phyloP scores from a whole-genome alignment of 2,888 invertebrate genomes.

The Xestia sexstrigata region DNA sequence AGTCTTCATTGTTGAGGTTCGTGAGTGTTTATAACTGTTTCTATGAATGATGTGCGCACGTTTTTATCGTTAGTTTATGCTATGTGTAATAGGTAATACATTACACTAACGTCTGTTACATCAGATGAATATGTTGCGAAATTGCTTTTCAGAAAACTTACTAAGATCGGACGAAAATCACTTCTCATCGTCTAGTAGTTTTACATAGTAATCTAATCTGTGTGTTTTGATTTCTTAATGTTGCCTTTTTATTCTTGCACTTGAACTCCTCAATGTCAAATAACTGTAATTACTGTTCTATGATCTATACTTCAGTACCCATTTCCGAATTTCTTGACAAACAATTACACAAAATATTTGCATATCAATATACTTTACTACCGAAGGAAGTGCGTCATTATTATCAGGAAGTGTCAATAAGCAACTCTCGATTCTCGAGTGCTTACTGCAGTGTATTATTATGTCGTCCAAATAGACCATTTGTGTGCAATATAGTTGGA shows the following conservation, averaged over 20 bases:
- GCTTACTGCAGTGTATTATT: constrained; percentile 39
- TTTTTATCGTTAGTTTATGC: constrained; percentile 13
- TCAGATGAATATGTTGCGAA: constrained; percentile 5
- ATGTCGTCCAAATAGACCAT: constrained; percentile 50
- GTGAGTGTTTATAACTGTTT: constrained; percentile 16
- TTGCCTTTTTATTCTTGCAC: not conserved
- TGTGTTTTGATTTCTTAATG: not conserved
- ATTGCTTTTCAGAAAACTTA: not conserved
- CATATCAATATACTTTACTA: constrained; percentile 19
- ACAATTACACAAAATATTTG: constrained; percentile 22
- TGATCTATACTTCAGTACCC: not conserved
- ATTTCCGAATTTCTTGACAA: constrained; percentile 12
- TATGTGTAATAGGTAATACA: constrained; percentile 17
- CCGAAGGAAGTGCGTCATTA: constrained; percentile 53
- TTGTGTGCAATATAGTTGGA: constrained; percentile 45
- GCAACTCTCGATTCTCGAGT: constrained; percentile 47
- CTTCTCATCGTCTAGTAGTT: not conserved
- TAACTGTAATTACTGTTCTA: not conserved
- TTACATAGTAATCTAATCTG: not conserved
- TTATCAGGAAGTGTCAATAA: constrained; percentile 58
- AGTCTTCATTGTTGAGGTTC: constrained; percentile 9
- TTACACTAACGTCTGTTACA: not conserved
- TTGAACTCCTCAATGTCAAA: not conserved
- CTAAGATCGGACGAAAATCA: not conserved
- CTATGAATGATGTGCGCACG: constrained; percentile 1